Evolutionary conservation across 1,140 invertebrate species (phyloP).

Genomic region (Parapsyche elsis): DNA sequence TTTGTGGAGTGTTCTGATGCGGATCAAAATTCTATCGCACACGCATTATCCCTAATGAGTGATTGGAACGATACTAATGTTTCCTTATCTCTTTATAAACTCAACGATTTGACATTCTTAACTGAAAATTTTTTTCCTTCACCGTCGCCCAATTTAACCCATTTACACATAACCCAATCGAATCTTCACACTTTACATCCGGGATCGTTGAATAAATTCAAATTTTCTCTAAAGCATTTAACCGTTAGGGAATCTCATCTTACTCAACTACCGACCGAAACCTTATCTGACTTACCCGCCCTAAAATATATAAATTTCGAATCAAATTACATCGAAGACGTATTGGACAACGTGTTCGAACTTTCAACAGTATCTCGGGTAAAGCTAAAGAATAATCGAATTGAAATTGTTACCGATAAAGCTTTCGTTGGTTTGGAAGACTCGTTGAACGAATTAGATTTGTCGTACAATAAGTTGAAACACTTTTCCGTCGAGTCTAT

Average conservation of each 20-base stretch:
- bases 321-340: slow-evolving; percentile 6
- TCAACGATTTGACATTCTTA: not conserved
- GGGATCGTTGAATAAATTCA: slow-evolving; percentile 4
- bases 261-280: not conserved
- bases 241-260: slow-evolving; percentile 3
- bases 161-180: not conserved
- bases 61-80: not conserved
- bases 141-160: not conserved
- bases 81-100: not conserved
- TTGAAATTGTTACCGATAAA: slow-evolving; percentile 10
- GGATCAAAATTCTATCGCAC: not conserved
- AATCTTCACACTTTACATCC: slow-evolving; percentile 1
- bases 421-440: not conserved
- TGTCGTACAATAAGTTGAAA: slow-evolving; percentile 3
- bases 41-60: not conserved
- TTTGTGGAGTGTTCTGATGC: not conserved
- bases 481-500: not conserved
- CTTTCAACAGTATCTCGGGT: not conserved
- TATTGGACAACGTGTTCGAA: not conserved
- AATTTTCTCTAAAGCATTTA: not conserved
- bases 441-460: not conserved
- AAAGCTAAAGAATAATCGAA: slow-evolving; percentile 9
- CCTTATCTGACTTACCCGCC: not conserved
- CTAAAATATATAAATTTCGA: slow-evolving; percentile 1
- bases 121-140: not conserved